Evolutionary conservation across 2,113 vertebrate species (phyloP).

Genomic region (Trochalopteron elliotii): DNA sequence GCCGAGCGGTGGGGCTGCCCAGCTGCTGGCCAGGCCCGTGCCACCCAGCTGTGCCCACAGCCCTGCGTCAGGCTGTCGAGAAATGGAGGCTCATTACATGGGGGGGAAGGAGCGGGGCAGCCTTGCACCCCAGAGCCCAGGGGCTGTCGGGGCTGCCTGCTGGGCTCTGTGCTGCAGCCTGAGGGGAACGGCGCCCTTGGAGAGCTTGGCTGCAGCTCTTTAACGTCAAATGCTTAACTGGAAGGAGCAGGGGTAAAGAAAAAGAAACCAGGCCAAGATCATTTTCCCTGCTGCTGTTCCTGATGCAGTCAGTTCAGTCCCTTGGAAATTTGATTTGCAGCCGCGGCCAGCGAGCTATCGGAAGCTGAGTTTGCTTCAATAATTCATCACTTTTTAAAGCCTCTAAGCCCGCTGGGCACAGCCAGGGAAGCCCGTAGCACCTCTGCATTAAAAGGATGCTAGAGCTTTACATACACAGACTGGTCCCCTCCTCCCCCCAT

Average conservation of each 20-base stretch:
- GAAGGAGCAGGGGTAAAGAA: neutral
- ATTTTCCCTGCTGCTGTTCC: neutral
- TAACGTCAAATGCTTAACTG: neutral
- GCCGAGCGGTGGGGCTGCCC: constrained; percentile 26
- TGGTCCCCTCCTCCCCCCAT: neutral
- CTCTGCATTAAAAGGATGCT: neutral
- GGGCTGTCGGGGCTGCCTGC: neutral
- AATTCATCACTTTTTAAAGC: neutral
- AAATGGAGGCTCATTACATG: constrained; percentile 45
- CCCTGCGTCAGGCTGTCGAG: constrained; percentile 44
- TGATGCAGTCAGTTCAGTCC: neutral
- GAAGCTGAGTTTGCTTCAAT: neutral
- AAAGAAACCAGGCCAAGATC: neutral
- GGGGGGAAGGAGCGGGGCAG: neutral
- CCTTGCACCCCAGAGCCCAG: neutral
- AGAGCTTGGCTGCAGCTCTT: neutral
- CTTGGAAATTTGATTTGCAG: constrained; percentile 10
- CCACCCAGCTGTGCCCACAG: constrained; percentile 51
- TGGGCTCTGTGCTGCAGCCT: neutral
- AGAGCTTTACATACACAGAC: neutral
- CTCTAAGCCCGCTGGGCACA: neutral
- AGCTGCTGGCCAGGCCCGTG: constrained; percentile 25
- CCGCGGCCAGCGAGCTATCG: neutral
- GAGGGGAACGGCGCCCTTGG: neutral
- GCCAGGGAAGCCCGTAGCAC: neutral